Conservation (phyloP, 2,797 vertebrate species). For the Urophycis tenuis region DNA sequence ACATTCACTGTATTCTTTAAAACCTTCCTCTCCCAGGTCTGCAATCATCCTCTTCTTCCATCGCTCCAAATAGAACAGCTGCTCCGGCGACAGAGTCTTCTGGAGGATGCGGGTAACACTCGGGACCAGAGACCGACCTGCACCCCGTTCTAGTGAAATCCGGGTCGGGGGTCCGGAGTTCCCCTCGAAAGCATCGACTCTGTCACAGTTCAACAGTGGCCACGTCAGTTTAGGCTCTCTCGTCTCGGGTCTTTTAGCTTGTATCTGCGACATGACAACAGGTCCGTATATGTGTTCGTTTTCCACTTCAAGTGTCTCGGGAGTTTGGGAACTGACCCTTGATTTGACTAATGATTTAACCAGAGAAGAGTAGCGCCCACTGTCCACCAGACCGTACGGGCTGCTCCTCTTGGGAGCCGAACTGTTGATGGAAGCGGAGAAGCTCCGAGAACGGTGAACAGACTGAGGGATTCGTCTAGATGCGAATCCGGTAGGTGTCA, state of each 20-base stretch:
- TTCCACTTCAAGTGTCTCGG: conserved; percentile 73
- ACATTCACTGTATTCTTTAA: conserved; percentile 83
- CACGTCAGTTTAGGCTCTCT: conserved; percentile 60
- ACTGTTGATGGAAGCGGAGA: conserved; percentile 61
- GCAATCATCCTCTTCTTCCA: conserved; percentile 86
- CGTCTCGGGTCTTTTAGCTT: conserved; percentile 30
- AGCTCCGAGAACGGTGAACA: conserved; percentile 37
- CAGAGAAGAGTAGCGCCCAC: conserved; percentile 78
- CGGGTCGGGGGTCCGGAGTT: conserved; percentile 56
- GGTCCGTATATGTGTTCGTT: conserved; percentile 78
- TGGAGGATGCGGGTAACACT: conserved; percentile 93
- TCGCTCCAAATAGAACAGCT: conserved; percentile 82
- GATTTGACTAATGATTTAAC: conserved; percentile 75
- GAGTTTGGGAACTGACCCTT: conserved; percentile 70
- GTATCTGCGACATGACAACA: conserved; percentile 60
- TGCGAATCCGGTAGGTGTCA: conserved; percentile 29
- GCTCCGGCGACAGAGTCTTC: conserved; percentile 80
- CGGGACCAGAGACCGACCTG: conserved; percentile 51
- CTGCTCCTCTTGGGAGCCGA: conserved; percentile 71
- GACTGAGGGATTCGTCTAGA: conserved; percentile 26
- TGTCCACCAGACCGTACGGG: conserved; percentile 76
- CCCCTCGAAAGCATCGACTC: conserved; percentile 16
- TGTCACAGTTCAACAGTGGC: conserved; percentile 70
- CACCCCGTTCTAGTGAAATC: conserved; percentile 60
- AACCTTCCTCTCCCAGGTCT: conserved; percentile 86